A percentile compares a stretch with the other conserved stretches of the same genome.
These are phyloP conservation scores for Dysidea cf. avara DNA, from an alignment of 37 sponge, comb jelly and placozoan species.

Conservation along the genomic window DNA sequence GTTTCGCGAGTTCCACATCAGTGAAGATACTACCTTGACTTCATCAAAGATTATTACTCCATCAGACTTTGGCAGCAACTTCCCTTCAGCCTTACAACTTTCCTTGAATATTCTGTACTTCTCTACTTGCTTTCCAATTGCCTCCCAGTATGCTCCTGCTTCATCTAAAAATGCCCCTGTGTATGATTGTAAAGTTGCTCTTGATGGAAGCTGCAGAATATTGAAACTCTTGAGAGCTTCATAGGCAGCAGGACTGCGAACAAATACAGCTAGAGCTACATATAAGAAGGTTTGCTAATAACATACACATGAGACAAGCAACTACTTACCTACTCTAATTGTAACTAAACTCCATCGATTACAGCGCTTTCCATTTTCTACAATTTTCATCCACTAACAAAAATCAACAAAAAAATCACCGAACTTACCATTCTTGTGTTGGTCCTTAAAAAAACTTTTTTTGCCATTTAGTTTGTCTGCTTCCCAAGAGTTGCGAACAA, in stretches of 20 bases:
- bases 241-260: no score
- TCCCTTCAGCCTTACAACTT: no score
- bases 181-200: constrained; percentile 1
- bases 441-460: background rate
- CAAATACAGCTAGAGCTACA: constrained; percentile 8
- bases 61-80: no score
- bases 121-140: background rate
- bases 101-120: no score
- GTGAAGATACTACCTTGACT: no score
- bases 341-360: constrained; percentile 11
- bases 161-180: constrained; percentile 6
- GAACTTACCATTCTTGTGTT: background rate
- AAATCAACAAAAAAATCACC: background rate
- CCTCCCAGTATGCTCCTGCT: background rate
- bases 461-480: background rate
- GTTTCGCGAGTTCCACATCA: no score
- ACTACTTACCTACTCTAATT: background rate
- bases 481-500: background rate
- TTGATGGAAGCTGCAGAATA: background rate
- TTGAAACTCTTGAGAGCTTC: no score
- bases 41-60: no score
- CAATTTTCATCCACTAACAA: background rate
- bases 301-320: background rate
- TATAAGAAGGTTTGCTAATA: no score
- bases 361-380: background rate